Evolutionary conservation across 1,140 invertebrate genomes (phyloP).

Genomic region (Lasioglossum albipes): DNA sequence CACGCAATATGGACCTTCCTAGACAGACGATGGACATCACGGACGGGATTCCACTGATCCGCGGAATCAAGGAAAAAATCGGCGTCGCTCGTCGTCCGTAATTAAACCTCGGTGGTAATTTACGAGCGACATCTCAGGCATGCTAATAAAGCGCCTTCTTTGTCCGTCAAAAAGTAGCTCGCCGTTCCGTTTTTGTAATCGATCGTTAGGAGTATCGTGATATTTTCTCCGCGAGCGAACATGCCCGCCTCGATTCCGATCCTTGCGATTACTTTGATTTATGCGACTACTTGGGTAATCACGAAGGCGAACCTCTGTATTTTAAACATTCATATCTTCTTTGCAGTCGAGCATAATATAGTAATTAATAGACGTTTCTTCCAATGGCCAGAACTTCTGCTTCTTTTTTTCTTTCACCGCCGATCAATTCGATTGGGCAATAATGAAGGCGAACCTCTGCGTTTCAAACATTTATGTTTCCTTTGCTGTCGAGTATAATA

Average conservation of each 20-base stretch:
- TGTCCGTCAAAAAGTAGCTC: background rate
- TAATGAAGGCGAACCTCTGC: too few relatives aligned
- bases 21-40: slow-evolving; percentile 17
- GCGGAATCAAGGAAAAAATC: slow-evolving; percentile 4
- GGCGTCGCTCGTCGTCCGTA: background rate
- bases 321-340: background rate
- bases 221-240: background rate
- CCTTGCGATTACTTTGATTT: background rate
- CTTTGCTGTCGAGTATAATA: too few relatives aligned
- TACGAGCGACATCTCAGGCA: slow-evolving; percentile 1
- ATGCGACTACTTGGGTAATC: background rate
- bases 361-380: background rate
- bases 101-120: slow-evolving; percentile 17
- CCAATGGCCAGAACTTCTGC: too few relatives aligned
- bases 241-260: background rate
- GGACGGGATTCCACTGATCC: slow-evolving; percentile 16
- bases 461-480: too few relatives aligned
- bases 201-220: background rate
- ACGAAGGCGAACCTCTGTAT: background rate
- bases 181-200: background rate
- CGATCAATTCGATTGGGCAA: too few relatives aligned
- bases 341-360: background rate
- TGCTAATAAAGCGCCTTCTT: slow-evolving; percentile 15
- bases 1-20: slow-evolving; percentile 52
- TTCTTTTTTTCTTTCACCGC: too few relatives aligned